These are phyloP conservation scores for Raphicerus campestris DNA, from an alignment of 2,113 vertebrate species.

Conservation along the genomic window DNA sequence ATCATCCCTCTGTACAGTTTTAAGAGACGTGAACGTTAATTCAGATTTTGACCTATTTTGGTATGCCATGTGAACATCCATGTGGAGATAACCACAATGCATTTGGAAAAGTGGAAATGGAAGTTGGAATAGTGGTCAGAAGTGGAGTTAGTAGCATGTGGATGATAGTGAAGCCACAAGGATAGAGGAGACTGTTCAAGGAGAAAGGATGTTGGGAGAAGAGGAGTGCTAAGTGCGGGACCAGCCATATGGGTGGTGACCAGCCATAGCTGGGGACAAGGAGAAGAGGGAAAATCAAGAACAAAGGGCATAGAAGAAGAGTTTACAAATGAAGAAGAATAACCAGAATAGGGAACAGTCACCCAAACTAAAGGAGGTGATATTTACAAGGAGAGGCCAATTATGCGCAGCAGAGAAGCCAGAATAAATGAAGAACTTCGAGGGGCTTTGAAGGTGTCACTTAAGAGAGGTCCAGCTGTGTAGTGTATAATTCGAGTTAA, in stretches of 20 bases:
- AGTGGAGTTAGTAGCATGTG: background rate
- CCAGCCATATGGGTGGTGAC: too few species aligned
- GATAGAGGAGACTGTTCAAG: too few species aligned
- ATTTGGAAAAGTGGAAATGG: background rate
- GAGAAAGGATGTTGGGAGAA: background rate
- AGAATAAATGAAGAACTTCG: background rate
- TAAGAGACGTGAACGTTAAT: background rate
- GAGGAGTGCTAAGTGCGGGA: background rate
- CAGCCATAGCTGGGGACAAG: background rate
- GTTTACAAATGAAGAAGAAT: background rate
- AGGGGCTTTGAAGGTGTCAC: background rate
- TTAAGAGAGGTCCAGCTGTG: background rate
- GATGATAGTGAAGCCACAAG: background rate
- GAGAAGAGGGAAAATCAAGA: background rate
- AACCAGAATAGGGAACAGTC: background rate
- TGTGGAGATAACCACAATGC: background rate
- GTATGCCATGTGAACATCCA: background rate
- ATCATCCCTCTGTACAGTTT: background rate
- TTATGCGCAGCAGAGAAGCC: background rate
- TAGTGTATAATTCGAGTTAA: background rate
- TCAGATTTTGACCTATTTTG: background rate
- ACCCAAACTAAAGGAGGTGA: background rate
- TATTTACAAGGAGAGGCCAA: background rate
- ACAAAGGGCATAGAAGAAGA: background rate
- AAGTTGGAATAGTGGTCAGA: background rate